Evolutionary conservation across 2,113 vertebrate genomes (phyloP).

Genomic region (Meles meles): DNA sequence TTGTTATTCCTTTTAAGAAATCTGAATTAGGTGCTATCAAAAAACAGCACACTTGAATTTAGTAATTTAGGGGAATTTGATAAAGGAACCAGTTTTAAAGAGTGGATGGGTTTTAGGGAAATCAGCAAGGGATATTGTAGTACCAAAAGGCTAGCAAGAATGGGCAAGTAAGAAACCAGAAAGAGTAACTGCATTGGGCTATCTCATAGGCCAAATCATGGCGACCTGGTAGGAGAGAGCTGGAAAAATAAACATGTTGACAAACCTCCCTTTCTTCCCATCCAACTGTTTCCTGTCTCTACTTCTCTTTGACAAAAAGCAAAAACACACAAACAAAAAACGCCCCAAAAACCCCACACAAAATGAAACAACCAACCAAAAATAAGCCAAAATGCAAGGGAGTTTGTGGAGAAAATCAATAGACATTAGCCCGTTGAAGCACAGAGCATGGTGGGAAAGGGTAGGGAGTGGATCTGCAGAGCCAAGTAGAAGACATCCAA

Average conservation of each 20-base stretch:
- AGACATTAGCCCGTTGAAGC: background rate
- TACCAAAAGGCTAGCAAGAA: background rate
- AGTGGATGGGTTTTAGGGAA: background rate
- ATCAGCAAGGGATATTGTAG: background rate
- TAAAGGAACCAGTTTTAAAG: background rate
- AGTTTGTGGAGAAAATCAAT: background rate
- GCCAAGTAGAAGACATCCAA: background rate
- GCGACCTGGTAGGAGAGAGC: background rate
- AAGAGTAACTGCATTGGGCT: background rate
- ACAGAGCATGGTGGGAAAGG: background rate
- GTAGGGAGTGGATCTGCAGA: background rate
- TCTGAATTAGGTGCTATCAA: background rate
- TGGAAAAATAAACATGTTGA: background rate
- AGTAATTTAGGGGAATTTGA: background rate
- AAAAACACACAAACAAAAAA: background rate
- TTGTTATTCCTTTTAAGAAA: background rate
- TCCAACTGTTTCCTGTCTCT: background rate
- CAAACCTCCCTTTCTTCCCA: background rate
- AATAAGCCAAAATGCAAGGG: background rate
- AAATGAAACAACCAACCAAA: background rate
- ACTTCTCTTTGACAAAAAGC: background rate
- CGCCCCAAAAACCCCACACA: background rate
- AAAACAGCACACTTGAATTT: background rate
- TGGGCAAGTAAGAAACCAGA: background rate
- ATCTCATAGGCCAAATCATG: background rate